A percentile compares a stretch with the other conserved stretches of the same genome.
phyloP scores from a whole-genome alignment of 2,113 vertebrate genomes.

The Epinephelus moara region DNA sequence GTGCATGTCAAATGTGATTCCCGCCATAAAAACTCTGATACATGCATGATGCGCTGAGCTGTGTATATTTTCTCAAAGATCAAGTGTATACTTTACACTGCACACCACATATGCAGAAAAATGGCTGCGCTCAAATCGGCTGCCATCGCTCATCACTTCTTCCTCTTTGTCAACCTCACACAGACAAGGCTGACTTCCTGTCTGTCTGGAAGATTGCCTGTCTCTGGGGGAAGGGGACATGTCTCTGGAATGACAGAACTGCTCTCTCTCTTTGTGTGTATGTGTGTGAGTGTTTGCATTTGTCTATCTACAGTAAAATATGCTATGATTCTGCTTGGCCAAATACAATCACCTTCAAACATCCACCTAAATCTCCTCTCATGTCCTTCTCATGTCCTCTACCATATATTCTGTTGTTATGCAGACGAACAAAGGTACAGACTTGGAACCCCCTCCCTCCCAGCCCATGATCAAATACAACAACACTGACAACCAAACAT shows the following conservation, averaged over 20 bases:
- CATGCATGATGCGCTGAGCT: slow-evolving; percentile 18
- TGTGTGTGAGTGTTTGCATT: background rate
- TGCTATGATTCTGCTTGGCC: slow-evolving; percentile 8
- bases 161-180: slow-evolving; percentile 43
- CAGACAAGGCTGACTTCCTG: slow-evolving; percentile 71
- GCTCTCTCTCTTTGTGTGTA: slow-evolving; percentile 7
- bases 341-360: slow-evolving; percentile 37
- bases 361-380: slow-evolving; percentile 19
- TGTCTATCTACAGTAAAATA: slow-evolving; percentile 20
- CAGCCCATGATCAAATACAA: slow-evolving; percentile 64
- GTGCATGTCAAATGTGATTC: slow-evolving; percentile 27
- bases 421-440: slow-evolving; percentile 33
- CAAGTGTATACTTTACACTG: slow-evolving; percentile 47
- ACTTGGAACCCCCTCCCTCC: background rate
- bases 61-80: slow-evolving; percentile 53
- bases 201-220: slow-evolving; percentile 66
- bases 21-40: slow-evolving; percentile 26
- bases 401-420: slow-evolving; percentile 41
- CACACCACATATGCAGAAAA: slow-evolving; percentile 40
- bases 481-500: slow-evolving; percentile 57
- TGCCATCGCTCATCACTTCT: slow-evolving; percentile 67
- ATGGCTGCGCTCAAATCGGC: slow-evolving; percentile 56
- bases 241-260: slow-evolving; percentile 57
- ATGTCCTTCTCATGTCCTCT: slow-evolving; percentile 65
- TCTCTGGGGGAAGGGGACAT: slow-evolving; percentile 61